phyloP scores from a whole-genome alignment of 2,888 invertebrate species.

The Hydroisotoma schaefferi region DNA sequence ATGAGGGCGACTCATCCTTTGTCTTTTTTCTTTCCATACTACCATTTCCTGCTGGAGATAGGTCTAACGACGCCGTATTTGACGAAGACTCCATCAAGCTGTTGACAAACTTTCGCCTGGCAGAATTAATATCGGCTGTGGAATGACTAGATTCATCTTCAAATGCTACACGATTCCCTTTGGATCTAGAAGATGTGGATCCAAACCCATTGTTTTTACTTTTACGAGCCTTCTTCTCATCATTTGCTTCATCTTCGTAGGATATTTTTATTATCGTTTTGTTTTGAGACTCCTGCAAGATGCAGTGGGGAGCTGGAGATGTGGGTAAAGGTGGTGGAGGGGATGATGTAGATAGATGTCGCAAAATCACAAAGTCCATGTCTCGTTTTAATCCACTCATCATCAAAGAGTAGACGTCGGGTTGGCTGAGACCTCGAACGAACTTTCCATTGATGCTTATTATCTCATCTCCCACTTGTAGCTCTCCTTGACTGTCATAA shows the following conservation, averaged over 20 bases:
- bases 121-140: slow-evolving; percentile 44
- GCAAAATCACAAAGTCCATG: slow-evolving; percentile 42
- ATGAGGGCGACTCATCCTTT: slow-evolving; percentile 51
- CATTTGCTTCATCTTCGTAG: slow-evolving; percentile 44
- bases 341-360: slow-evolving; percentile 12
- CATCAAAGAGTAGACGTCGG: slow-evolving; percentile 58
- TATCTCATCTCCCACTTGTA: slow-evolving; percentile 82
- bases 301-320: slow-evolving; percentile 23
- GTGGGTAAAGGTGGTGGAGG: slow-evolving; percentile 22
- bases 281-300: slow-evolving; percentile 41
- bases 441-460: slow-evolving; percentile 82
- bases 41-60: slow-evolving; percentile 30
- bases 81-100: slow-evolving; percentile 46
- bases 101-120: slow-evolving; percentile 44
- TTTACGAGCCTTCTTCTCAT: background rate
- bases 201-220: background rate
- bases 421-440: slow-evolving; percentile 67
- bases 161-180: slow-evolving; percentile 26
- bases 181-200: slow-evolving; percentile 10
- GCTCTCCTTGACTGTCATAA: slow-evolving; percentile 67
- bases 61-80: slow-evolving; percentile 38
- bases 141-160: slow-evolving; percentile 33
- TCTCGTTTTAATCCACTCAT: slow-evolving; percentile 41
- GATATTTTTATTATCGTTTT: slow-evolving; percentile 48
- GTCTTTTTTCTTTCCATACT: slow-evolving; percentile 14